Base-by-base conservation (phyloP, 2,888 invertebrate species). In the Rhyacophila evoluta region DNA sequence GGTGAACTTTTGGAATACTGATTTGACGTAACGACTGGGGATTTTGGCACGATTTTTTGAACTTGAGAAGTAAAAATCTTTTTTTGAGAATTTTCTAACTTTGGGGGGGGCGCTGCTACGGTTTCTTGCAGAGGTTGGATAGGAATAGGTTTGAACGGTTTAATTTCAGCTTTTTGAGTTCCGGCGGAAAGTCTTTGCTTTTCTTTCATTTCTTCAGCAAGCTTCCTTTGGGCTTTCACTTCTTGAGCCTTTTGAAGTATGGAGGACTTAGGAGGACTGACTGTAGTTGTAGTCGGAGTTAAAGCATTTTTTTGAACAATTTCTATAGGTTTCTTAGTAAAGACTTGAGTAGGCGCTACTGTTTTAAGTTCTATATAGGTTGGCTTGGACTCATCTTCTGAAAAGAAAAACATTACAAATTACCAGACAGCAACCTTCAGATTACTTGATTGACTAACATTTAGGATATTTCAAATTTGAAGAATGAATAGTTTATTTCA, bases 151-250 rank as follows among this genome's bases (percentile, higher is more conserved):
- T 55, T 55, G 41, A 55, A 55, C 10, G 41, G 4, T 41, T 55
- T 55, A 19, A 8, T 55, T 55, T 55, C 41, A 1, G 19, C 41
- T 55, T 55, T 55, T 55, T 25, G 41, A 2, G 10, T 19, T 55
- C 41, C 41, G 6, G 41, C 15, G 10, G 41, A 55, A 25, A 25
- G 15, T 55, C 41, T 55, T 55, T 85, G 84, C 72, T 87, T 86
- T 25, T 87, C 85, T 55, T 74, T 55, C 8, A 71, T 36, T 39
- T 87, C 67, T 12, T 85, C 84, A 36, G 86, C 86, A n/a, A 87
- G 79, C 69, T 86, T 87, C 75, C 86, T 85, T 67, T 86, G 85
- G 0, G 86, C 85, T 70, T 78, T 82, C 37, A 86, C 87, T 28
- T 85, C 85, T 75, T 86, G 86, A 0, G 84, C 85, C 70, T 84